phyloP scores from a whole-genome alignment of 2,888 invertebrate genomes.

The Tromatobia lineatoria region DNA sequence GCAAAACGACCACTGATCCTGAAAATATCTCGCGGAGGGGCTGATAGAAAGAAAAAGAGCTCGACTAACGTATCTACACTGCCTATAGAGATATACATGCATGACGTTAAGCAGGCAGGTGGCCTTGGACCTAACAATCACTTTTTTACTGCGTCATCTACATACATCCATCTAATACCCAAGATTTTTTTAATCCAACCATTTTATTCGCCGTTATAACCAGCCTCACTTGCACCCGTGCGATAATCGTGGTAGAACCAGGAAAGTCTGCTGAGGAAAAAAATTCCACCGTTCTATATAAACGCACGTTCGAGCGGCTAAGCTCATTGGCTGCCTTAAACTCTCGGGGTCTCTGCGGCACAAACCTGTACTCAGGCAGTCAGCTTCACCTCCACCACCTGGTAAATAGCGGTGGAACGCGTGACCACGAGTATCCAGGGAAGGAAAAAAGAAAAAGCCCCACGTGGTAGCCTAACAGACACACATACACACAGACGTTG shows the following conservation, averaged over 20 bases:
- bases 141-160: constrained; percentile 19
- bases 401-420: constrained; percentile 38
- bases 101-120: constrained; percentile 3
- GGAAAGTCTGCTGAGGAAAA: constrained; percentile 22
- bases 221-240: background rate
- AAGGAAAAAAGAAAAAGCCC: constrained; percentile 34
- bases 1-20: constrained; percentile 21
- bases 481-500: background rate
- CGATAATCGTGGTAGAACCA: constrained; percentile 40
- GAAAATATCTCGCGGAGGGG: constrained; percentile 17
- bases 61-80: background rate
- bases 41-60: constrained; percentile 5
- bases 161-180: constrained; percentile 7
- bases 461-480: background rate
- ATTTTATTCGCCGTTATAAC: constrained; percentile 30
- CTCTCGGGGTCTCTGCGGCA: background rate
- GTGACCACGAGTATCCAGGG: constrained; percentile 36
- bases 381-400: constrained; percentile 9
- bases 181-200: constrained; percentile 32
- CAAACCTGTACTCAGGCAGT: constrained; percentile 15
- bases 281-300: constrained; percentile 10
- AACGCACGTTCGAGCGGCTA: constrained; percentile 1
- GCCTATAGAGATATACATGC: background rate
- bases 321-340: constrained; percentile 10
- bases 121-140: constrained; percentile 27